Evolutionary conservation across 2,797 vertebrate species (phyloP).

Genomic region (Sebastes glaucus): DNA sequence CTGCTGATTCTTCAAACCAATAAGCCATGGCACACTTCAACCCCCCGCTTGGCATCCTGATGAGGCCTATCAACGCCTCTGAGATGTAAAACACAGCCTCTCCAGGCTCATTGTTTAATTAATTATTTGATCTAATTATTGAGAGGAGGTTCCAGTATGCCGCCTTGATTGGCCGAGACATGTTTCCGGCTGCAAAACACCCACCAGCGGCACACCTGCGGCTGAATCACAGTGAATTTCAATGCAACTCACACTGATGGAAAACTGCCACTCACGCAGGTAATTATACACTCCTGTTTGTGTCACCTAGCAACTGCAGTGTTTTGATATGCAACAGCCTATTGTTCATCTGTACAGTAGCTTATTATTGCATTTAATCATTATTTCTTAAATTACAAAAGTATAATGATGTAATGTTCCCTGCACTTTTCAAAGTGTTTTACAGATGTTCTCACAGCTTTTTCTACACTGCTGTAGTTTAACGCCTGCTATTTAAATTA

Average conservation of each 20-base stretch:
- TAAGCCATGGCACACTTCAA: constrained; percentile 51
- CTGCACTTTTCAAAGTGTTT: neutral
- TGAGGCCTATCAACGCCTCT: constrained; percentile 75
- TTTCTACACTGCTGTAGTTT: neutral
- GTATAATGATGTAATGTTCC: neutral
- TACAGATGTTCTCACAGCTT: neutral
- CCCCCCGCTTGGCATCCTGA: constrained; percentile 45
- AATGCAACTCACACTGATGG: constrained; percentile 37
- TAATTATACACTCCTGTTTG: constrained; percentile 62
- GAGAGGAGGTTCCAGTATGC: constrained; percentile 4
- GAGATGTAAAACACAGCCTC: constrained; percentile 68
- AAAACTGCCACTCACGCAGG: constrained; percentile 55
- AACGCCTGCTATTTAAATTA: neutral
- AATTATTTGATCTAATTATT: constrained; percentile 61
- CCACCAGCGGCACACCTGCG: constrained; percentile 68
- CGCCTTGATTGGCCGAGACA: constrained; percentile 33
- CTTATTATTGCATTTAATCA: neutral
- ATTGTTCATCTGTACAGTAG: constrained; percentile 17
- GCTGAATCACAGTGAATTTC: constrained; percentile 48
- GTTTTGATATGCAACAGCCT: constrained; percentile 37
- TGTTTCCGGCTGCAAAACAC: constrained; percentile 45
- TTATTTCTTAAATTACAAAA: constrained; percentile 4
- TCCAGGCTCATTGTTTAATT: constrained; percentile 60
- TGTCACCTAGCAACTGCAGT: constrained; percentile 54
- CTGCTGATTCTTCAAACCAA: constrained; percentile 39